Evolutionary conservation across 2,888 invertebrate species (phyloP).

Genomic region (Agonopterix heracliana): DNA sequence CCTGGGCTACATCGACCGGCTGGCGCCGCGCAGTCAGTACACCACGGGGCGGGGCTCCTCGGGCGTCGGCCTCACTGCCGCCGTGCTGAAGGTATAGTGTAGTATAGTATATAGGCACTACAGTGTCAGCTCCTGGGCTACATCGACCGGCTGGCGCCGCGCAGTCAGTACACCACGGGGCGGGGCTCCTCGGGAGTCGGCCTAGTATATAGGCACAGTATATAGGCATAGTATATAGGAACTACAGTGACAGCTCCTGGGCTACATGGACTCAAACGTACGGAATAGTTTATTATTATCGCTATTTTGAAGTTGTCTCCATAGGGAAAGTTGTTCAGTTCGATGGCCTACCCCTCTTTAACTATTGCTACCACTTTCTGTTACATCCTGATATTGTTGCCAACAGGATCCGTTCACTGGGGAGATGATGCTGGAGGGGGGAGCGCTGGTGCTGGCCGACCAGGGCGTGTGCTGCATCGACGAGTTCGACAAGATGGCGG

Average conservation of each 20-base stretch:
- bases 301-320: no score
- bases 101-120: no score
- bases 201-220: constrained; percentile 63
- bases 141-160: constrained; percentile 93
- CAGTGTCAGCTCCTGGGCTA: constrained; percentile 97
- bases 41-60: constrained; percentile 98
- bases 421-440: constrained; percentile 98
- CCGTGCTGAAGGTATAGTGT: constrained; percentile 93
- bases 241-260: constrained; percentile 96
- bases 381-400: no score
- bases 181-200: constrained; percentile 99
- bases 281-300: no score
- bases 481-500: constrained; percentile 99
- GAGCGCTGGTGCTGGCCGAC: constrained; percentile 96
- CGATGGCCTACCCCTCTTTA: no score
- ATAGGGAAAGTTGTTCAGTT: no score
- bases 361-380: no score
- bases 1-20: constrained; percentile 93
- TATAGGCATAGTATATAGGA: no score
- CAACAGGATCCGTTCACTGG: constrained; percentile 91
- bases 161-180: constrained; percentile 97
- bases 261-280: constrained; percentile 96
- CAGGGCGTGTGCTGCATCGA: constrained; percentile 99
- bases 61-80: constrained; percentile 99
- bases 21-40: constrained; percentile 95